phyloP scores from a whole-genome alignment of 2,888 invertebrate species.

The Athripsodes cinereus region DNA sequence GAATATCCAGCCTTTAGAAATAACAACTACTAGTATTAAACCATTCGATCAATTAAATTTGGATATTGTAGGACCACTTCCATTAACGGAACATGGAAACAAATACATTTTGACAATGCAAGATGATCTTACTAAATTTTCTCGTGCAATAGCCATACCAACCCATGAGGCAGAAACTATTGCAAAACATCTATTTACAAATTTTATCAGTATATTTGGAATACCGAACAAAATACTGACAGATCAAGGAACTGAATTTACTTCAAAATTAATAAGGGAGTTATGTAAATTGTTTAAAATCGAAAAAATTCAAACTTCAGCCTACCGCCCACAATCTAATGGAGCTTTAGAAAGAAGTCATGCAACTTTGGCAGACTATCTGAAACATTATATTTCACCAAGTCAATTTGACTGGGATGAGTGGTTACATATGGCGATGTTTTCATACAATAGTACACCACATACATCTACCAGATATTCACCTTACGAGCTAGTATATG shows the following conservation, averaged over 20 bases:
- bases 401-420: constrained; percentile 3
- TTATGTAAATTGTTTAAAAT: constrained; percentile 31
- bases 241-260: constrained; percentile 36
- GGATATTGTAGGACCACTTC: constrained; percentile 32
- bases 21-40: constrained; percentile 30
- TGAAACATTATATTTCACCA: constrained; percentile 1
- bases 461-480: constrained; percentile 33
- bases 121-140: constrained; percentile 31
- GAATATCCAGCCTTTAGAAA: constrained; percentile 31
- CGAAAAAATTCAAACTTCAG: constrained; percentile 30
- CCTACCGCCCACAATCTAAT: constrained; percentile 33
- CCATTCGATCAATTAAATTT: constrained; percentile 31
- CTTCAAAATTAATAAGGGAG: constrained; percentile 32
- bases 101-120: constrained; percentile 30
- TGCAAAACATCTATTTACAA: constrained; percentile 29
- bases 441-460: constrained; percentile 22
- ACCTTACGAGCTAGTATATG: constrained; percentile 34
- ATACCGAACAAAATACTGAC: constrained; percentile 34
- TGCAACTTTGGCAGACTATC: constrained; percentile 28
- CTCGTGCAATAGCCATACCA: constrained; percentile 28
- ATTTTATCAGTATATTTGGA: constrained; percentile 33
- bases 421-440: background rate
- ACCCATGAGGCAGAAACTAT: constrained; percentile 32
- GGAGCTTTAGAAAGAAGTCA: constrained; percentile 32
- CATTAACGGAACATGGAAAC: constrained; percentile 28